Conservation (phyloP, 2,113 vertebrate genomes). For the Pionites leucogaster region DNA sequence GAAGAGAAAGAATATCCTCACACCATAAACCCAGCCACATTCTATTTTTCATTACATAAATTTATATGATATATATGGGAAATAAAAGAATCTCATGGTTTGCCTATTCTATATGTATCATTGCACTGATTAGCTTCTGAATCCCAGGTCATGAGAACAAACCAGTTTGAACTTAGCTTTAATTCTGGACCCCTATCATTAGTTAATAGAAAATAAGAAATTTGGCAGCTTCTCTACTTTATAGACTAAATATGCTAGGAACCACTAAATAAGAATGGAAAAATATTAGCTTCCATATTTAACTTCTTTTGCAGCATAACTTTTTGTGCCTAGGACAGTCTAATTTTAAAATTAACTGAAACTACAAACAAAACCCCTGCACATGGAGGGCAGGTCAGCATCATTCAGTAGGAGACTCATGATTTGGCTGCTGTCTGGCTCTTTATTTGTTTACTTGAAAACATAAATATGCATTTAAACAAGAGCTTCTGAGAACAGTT, state of each 20-base stretch:
- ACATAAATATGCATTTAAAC: neutral
- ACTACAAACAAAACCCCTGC: neutral
- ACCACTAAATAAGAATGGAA: neutral
- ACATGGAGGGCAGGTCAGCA: neutral
- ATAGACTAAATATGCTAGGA: neutral
- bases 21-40: neutral
- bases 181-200: neutral
- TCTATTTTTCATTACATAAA: neutral
- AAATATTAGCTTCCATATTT: neutral
- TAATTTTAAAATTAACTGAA: slow-evolving; percentile 21
- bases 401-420: neutral
- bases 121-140: neutral
- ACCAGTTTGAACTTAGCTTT: neutral
- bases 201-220: neutral
- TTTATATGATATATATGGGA: neutral
- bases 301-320: neutral
- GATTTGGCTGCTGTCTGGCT: neutral
- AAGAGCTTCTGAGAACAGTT: neutral
- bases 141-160: neutral
- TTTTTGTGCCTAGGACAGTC: neutral
- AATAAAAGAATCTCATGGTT: neutral
- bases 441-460: neutral
- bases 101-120: neutral
- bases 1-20: neutral
- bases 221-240: neutral